Percentiles rank a stretch among this genome's conserved stretches.
These are phyloP conservation scores for Micrasema longulum DNA, from an alignment of 1,140 invertebrate species.

Conservation along the genomic window DNA sequence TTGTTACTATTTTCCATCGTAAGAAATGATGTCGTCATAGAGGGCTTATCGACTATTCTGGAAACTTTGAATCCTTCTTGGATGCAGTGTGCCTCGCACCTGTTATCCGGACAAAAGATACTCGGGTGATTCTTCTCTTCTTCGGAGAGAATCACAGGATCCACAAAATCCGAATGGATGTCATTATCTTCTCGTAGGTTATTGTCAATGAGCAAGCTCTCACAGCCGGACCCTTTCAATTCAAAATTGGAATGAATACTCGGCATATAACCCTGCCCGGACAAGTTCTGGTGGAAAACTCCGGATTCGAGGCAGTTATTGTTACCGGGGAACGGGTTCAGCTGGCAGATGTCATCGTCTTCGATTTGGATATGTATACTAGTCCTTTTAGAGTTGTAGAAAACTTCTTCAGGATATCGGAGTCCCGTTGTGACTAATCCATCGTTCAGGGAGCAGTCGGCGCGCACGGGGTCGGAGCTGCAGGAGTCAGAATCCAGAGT, in stretches of 20 bases:
- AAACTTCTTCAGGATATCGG: constrained; percentile 8
- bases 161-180: neutral
- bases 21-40: constrained; percentile 60
- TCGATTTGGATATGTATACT: constrained; percentile 29
- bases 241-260: constrained; percentile 15
- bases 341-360: constrained; percentile 31
- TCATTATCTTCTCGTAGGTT: constrained; percentile 18
- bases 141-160: constrained; percentile 5
- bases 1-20: constrained; percentile 68
- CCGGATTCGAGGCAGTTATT: neutral
- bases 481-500: constrained; percentile 10
- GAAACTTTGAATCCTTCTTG: constrained; percentile 21
- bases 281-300: constrained; percentile 28
- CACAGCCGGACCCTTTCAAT: constrained; percentile 25
- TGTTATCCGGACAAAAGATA: neutral
- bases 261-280: constrained; percentile 30
- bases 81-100: neutral
- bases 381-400: constrained; percentile 9
- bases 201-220: constrained; percentile 7
- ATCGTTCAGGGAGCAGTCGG: constrained; percentile 42
- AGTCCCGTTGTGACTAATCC: constrained; percentile 5
- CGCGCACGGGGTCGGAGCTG: constrained; percentile 27
- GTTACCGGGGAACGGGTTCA: constrained; percentile 4
- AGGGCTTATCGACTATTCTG: constrained; percentile 45
- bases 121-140: constrained; percentile 17